phyloP scores from a whole-genome alignment of 2,113 vertebrate species.

The Bothrops jararaca region DNA sequence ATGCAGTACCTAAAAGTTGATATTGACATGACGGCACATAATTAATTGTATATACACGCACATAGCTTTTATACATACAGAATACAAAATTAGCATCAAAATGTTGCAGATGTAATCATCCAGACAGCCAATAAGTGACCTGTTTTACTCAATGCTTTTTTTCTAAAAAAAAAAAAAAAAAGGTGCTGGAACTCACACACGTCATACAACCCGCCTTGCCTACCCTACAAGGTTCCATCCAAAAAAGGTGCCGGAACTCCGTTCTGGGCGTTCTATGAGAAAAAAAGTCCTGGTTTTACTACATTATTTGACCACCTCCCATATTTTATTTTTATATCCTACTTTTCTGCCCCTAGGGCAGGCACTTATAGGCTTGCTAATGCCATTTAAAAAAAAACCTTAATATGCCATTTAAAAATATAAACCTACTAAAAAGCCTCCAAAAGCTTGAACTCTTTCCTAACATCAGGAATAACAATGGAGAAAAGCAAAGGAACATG shows the following conservation, averaged over 20 bases:
- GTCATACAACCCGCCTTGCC: too few species aligned
- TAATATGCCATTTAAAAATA: background rate
- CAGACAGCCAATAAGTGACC: background rate
- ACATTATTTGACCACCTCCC: background rate
- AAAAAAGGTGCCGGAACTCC: too few species aligned
- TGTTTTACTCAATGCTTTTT: background rate
- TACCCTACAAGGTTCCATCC: too few species aligned
- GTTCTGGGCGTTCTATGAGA: too few species aligned
- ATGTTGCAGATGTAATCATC: background rate
- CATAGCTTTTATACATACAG: background rate
- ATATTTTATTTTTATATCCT: background rate
- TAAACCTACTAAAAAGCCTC: background rate
- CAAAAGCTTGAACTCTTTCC: background rate
- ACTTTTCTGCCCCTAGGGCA: background rate
- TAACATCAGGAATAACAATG: background rate
- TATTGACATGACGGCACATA: background rate
- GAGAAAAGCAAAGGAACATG: background rate
- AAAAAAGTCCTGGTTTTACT: background rate
- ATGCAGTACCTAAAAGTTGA: background rate
- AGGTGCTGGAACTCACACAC: too few species aligned
- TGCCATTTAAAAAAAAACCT: background rate
- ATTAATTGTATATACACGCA: background rate
- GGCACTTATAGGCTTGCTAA: background rate
- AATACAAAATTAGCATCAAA: background rate
- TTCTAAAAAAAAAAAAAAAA: too few species aligned